These are phyloP conservation scores for Cephalotes varians DNA, from an alignment of 2,888 invertebrate genomes.

Conservation along the genomic window DNA sequence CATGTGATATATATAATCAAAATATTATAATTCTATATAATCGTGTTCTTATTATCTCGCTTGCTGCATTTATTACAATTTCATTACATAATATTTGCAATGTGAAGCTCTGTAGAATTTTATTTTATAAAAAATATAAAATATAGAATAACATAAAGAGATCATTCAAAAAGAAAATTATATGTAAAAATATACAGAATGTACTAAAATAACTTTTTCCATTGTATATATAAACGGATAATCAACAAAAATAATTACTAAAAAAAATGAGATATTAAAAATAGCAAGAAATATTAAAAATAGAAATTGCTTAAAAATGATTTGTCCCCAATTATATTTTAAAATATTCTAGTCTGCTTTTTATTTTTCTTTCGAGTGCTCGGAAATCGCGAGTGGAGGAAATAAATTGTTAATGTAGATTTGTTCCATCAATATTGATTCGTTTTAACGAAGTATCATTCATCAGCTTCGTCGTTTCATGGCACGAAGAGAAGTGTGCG, in stretches of 20 bases:
- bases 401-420: not conserved
- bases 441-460: not conserved
- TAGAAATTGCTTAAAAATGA: not conserved
- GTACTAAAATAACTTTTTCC: not conserved
- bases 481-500: constrained; percentile 25
- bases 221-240: not conserved
- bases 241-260: not conserved
- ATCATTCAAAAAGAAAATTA: not conserved
- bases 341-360: not conserved
- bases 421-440: not conserved
- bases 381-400: not conserved
- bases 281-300: not conserved
- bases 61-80: not conserved
- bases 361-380: not conserved
- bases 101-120: not conserved
- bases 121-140: not conserved
- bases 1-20: not conserved
- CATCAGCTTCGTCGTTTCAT: constrained; percentile 36
- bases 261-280: too few species aligned
- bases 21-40: not conserved
- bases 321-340: not conserved
- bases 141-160: not conserved
- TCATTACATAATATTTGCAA: not conserved
- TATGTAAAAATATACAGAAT: not conserved
- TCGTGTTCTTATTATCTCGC: not conserved